These are phyloP conservation scores for Drosophila austrosaltans DNA, from an alignment of 2,888 invertebrate genomes.

Conservation along the genomic window DNA sequence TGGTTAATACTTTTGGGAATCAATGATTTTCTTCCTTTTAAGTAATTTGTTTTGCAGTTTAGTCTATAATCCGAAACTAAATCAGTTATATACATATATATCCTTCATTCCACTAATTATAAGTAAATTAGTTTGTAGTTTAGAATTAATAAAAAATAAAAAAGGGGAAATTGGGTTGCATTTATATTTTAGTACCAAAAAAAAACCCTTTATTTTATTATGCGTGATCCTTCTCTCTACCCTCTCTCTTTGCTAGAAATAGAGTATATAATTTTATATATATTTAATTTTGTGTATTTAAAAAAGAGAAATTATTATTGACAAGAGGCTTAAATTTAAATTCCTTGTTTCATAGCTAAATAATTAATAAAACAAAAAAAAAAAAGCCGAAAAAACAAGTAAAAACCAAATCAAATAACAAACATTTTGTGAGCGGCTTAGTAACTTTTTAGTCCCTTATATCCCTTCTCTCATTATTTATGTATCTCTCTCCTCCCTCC, in stretches of 20 bases:
- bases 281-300: background rate
- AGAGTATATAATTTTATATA: background rate
- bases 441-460: conserved; percentile 14
- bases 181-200: background rate
- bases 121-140: conserved; percentile 11
- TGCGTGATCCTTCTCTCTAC: conserved; percentile 1
- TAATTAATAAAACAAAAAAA: background rate
- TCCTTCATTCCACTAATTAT: conserved; percentile 2
- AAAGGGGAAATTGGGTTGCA: background rate
- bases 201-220: background rate
- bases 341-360: background rate
- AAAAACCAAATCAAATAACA: conserved; percentile 15
- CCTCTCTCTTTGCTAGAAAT: background rate
- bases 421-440: conserved; percentile 20
- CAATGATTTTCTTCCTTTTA: background rate
- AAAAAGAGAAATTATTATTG: background rate
- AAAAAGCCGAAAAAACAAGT: background rate
- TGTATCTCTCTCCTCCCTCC: background rate
- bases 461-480: background rate
- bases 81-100: background rate
- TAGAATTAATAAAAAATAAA: background rate
- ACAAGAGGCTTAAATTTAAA: conserved; percentile 12
- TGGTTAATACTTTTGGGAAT: background rate
- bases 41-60: background rate
- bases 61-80: background rate